Evolutionary conservation across 2,888 invertebrate genomes (phyloP).

Genomic region (Zonitis immaculata): DNA sequence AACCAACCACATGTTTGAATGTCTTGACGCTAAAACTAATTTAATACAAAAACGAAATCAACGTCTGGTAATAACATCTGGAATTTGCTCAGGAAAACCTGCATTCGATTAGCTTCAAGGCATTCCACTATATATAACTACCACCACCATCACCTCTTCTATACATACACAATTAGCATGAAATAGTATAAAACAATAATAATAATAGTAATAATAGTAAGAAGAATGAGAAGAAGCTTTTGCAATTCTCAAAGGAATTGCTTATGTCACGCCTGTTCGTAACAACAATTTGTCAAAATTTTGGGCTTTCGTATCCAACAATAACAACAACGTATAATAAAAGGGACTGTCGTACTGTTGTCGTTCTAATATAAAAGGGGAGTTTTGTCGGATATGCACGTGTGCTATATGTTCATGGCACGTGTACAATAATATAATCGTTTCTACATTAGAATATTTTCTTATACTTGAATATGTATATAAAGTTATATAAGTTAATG

Average conservation of each 20-base stretch:
- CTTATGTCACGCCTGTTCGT: not conserved
- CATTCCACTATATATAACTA: not conserved
- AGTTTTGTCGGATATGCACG: not conserved
- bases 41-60: constrained; percentile 4
- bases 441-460: not conserved
- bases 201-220: too few species aligned
- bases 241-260: constrained; percentile 2
- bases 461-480: not conserved
- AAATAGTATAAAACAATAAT: constrained; percentile 3
- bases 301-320: not conserved
- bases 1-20: not conserved
- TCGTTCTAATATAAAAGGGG: not conserved
- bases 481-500: too few species aligned
- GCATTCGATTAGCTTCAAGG: constrained; percentile 6
- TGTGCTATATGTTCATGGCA: not conserved
- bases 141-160: not conserved
- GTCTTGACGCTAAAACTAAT: constrained; percentile 1
- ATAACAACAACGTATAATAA: not conserved
- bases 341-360: not conserved
- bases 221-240: too few species aligned
- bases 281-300: constrained; percentile 2
- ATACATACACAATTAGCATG: not conserved
- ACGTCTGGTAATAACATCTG: constrained; percentile 5
- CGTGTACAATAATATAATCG: not conserved
- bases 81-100: constrained; percentile 2